Evolutionary conservation across 2,113 vertebrate genomes (phyloP), one percentile per base, ranked within the genome.

Genomic region (Eudorcas thomsonii): DNA sequence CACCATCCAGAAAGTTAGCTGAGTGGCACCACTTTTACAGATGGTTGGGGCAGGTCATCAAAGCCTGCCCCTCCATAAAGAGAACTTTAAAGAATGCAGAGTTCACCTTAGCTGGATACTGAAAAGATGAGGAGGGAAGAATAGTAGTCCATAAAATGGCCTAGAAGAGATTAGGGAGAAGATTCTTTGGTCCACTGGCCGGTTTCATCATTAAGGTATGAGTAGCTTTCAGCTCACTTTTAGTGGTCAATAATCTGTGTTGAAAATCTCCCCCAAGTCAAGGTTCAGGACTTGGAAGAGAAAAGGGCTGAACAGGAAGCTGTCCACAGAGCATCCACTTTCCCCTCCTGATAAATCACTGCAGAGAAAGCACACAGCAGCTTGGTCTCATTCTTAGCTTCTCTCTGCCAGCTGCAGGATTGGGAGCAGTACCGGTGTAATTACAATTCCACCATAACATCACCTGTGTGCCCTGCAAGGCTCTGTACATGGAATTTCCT

Each of bases 271-370:
- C 50, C 6, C 25, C 71, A 77, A 83, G 71, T 13, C 81, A 39
- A 93, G 33, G 88, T 48, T 93, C 48, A 82, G 60, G 30, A 78
- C 13, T 89, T 71, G 33, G 30, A 97, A 92, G 82, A 95, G 84
- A 92, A 97, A 96, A 96, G 15, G 28, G 10, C 19, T 96, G 93
- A 92, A 83, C 60, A 96, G 80, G 57, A 95, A 91, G 55, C 12
- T 96, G 52, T 91, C 21, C 59, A 83, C 2, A 36, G 90, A 88
- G 4, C 25, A 91, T 43, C 57, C 74, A 48, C 17, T 93, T 95
- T 91, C 52, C 15, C 19, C 28, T 94, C 26, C 52, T 91, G 84
- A 86, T 91, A 96, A 93, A 89, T 89, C 28, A 78, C 26, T 54
- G 60, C 54, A 52, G 78, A 96, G 43, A 98, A 96, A 74, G 45